A percentile compares a stretch with the other conserved stretches of the same genome.
phyloP scores from a whole-genome alignment of 2,797 vertebrate species.

The Sciaenops ocellatus region DNA sequence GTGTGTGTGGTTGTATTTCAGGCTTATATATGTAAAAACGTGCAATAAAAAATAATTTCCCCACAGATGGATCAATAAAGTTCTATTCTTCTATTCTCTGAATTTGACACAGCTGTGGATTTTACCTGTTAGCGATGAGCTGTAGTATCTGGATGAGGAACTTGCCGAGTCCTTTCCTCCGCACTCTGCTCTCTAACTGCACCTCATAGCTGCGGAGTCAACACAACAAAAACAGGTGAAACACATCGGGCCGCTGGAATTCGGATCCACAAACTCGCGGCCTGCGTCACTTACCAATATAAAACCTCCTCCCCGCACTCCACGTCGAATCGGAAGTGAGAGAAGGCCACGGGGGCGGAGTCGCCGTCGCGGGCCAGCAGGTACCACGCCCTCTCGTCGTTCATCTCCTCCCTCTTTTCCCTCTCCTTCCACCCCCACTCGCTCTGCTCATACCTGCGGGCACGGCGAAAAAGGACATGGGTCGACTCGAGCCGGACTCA shows the following conservation, averaged over 20 bases:
- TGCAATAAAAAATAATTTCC: too few species aligned
- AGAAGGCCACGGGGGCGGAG: conserved; percentile 91
- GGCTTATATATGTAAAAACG: too few species aligned
- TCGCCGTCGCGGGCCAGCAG: conserved; percentile 89
- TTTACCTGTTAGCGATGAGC: conserved; percentile 94
- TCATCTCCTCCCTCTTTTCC: conserved; percentile 95
- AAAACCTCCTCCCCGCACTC: conserved; percentile 96
- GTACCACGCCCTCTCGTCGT: conserved; percentile 96
- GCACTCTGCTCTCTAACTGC: conserved; percentile 92
- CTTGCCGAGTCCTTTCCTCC: conserved; percentile 94
- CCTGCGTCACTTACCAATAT: conserved; percentile 88
- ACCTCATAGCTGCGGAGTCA: conserved; percentile 89
- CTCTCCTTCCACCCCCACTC: conserved; percentile 98
- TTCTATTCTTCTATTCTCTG: too few species aligned
- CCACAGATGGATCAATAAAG: too few species aligned
- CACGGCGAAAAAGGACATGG: neutral
- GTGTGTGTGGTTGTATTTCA: too few species aligned
- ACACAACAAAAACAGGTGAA: neutral
- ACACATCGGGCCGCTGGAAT: neutral
- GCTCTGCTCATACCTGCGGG: conserved; percentile 93
- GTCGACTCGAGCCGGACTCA: neutral
- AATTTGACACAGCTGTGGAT: neutral
- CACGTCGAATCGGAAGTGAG: conserved; percentile 96
- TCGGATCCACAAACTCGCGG: neutral
- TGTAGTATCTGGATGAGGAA: conserved; percentile 96